phyloP scores from a whole-genome alignment of 2,113 vertebrate genomes.

The Fregata magnificens region DNA sequence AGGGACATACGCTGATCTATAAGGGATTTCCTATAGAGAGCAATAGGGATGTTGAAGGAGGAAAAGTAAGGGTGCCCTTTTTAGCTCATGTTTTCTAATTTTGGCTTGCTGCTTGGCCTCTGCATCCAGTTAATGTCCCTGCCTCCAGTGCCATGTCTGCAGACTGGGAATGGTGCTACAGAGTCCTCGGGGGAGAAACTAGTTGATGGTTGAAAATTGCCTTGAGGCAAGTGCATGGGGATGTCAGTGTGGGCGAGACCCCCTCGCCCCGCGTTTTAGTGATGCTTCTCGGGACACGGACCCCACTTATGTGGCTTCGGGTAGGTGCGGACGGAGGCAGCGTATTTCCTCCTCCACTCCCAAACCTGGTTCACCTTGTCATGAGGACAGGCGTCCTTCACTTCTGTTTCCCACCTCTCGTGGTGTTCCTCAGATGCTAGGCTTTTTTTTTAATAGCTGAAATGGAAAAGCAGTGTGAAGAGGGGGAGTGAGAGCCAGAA shows the following conservation, averaged over 20 bases:
- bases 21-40: not conserved
- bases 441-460: not conserved
- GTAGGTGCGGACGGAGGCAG: not conserved
- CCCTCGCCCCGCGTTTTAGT: rapidly evolving
- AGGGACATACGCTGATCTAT: not conserved
- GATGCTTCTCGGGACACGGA: not conserved
- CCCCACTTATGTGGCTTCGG: not conserved
- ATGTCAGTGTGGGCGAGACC: not conserved
- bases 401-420: not conserved
- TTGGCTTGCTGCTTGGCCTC: not conserved
- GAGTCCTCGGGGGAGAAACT: not conserved
- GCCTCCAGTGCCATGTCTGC: not conserved
- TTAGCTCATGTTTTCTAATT: not conserved
- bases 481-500: not conserved
- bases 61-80: not conserved
- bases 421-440: not conserved
- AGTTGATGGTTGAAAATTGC: not conserved
- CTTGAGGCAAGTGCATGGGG: rapidly evolving
- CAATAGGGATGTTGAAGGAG: not conserved
- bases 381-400: not conserved
- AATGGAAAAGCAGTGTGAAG: not conserved
- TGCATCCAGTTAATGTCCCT: not conserved
- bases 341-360: not conserved
- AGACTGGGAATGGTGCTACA: not conserved
- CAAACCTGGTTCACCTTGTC: not conserved